phyloP scores from a whole-genome alignment of 2,888 invertebrate genomes.

The Malachius bipustulatus region DNA sequence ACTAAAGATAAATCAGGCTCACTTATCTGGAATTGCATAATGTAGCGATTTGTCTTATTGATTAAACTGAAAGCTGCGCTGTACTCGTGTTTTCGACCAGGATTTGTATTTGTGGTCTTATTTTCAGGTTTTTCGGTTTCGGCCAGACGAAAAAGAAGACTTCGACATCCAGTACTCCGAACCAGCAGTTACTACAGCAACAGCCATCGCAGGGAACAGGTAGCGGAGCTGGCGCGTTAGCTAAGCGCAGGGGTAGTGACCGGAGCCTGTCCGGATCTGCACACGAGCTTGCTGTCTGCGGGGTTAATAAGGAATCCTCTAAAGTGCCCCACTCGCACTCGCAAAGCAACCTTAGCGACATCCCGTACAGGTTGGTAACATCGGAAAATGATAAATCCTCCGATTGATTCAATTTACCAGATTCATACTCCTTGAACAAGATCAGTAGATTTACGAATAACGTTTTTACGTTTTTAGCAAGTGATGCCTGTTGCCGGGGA shows the following conservation, averaged over 20 bases:
- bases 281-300: slow-evolving; percentile 67
- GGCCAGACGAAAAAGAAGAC: slow-evolving; percentile 78
- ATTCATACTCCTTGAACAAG: no score
- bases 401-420: no score
- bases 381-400: no score
- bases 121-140: slow-evolving; percentile 73
- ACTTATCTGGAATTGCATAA: no score
- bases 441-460: no score
- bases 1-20: no score
- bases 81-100: no score
- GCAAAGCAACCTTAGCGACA: slow-evolving; percentile 80
- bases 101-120: no score
- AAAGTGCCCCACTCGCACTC: slow-evolving; percentile 78
- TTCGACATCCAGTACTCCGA: slow-evolving; percentile 43
- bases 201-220: slow-evolving; percentile 30
- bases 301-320: slow-evolving; percentile 48
- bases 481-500: no score
- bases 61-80: no score
- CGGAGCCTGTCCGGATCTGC: slow-evolving; percentile 74
- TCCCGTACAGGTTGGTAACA: slow-evolving; percentile 61
- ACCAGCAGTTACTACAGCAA: slow-evolving; percentile 37
- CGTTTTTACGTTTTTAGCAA: no score
- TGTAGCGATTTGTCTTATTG: no score
- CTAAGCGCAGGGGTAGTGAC: slow-evolving; percentile 69
- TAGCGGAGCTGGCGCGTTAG: slow-evolving; percentile 36